Base-by-base conservation (phyloP, 2,797 vertebrate genomes). In the Anguilla obscura region DNA sequence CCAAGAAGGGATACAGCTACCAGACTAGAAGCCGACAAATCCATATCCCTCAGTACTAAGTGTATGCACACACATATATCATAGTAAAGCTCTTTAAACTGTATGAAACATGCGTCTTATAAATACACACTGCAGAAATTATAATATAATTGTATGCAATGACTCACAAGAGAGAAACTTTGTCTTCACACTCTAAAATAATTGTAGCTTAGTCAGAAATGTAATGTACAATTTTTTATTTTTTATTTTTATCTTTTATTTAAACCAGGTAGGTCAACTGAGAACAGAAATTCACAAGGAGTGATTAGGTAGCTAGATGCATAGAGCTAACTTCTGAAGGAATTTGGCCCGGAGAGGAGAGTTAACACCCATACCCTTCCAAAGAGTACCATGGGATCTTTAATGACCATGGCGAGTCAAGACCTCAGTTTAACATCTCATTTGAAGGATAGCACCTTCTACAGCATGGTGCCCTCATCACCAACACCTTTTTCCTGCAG, bases 1-100 rank as follows among this genome's bases (percentile, higher is more conserved):
- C 40, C 82, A 84, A 84, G n/a, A 85, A 85, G 14, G 85, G 63
- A 74, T 71, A n/a, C 80, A 4, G 79, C 52, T 56, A 8, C 48
- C 63, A 85, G 58, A 84, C 48, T 52, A 48, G 30, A 88, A 48
- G 30, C 27, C 24, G 0, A 4, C 60, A 33, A 83, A 88, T 48
- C 85, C 16, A 54, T 56, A 27, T 12, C 50, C 52, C 14, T 14
- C 52, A 58, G 50, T 3, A 56, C 80, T 33, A 27, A 8, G 30
- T 8, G 24, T 27, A 27, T 27, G 5, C 63, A 69, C 21, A 69
- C 63, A 69, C 3, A 10, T 16, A 45, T 45, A 45, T 45, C 21
- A 27, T 69, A 33, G 10, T 9, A 74, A 74, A 74, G 69, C 69
- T 74, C 30, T 74, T 74, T 33, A 74, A 30, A 74, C 27, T 74